A percentile compares a stretch with the other conserved stretches of the same genome.
These are phyloP conservation scores for Folsomia candida DNA, from an alignment of 2,888 invertebrate genomes.

Conservation along the genomic window DNA sequence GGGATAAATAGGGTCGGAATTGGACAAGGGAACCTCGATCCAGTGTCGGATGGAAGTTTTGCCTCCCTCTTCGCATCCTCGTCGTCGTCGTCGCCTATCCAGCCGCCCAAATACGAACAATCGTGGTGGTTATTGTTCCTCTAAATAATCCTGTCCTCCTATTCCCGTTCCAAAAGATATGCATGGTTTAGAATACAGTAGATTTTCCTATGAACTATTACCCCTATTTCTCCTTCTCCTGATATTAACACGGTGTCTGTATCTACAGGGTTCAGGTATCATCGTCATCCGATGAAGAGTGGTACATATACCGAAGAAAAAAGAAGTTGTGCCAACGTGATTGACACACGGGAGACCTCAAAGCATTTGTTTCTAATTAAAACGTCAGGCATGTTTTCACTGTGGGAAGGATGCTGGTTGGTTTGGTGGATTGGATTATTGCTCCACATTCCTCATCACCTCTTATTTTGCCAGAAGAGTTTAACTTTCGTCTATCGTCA, in stretches of 20 bases:
- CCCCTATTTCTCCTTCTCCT: no score
- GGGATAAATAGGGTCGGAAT: conserved; percentile 51
- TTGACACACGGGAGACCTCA: conserved; percentile 42
- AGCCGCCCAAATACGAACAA: neutral
- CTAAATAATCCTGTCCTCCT: no score
- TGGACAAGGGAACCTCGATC: conserved; percentile 50
- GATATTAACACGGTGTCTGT: no score
- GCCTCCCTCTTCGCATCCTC: neutral
- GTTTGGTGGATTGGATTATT: conserved; percentile 3
- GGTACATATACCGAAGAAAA: no score
- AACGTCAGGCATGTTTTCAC: conserved; percentile 50
- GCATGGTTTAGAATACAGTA: no score
- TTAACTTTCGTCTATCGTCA: conserved; percentile 50
- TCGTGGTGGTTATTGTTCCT: no score
- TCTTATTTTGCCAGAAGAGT: conserved; percentile 36
- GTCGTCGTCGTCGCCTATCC: neutral
- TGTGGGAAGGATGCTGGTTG: conserved; percentile 38
- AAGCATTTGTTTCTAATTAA: conserved; percentile 52
- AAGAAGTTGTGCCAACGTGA: conserved; percentile 31
- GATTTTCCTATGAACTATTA: no score
- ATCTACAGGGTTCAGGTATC: no score
- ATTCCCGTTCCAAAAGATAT: no score
- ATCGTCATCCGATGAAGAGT: no score
- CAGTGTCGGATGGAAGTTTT: conserved; percentile 30
- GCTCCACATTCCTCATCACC: conserved; percentile 24